These are phyloP conservation scores for Tenodera sinensis DNA, from an alignment of 2,888 invertebrate genomes.

Conservation along the genomic window DNA sequence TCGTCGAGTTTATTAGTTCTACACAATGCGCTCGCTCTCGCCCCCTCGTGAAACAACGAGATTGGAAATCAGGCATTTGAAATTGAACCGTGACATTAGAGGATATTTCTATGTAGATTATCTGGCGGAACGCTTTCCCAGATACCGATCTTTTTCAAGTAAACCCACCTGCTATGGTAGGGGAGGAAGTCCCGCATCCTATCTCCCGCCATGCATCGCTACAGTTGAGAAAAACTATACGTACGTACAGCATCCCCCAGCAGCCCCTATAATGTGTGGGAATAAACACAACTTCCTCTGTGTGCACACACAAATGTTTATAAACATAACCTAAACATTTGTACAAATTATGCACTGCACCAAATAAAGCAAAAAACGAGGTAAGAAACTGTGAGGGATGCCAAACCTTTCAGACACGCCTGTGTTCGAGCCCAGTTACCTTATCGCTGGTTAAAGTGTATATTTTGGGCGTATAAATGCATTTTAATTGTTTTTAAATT, in stretches of 20 bases:
- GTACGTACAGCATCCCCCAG: neutral
- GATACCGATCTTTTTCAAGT: neutral
- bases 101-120: neutral
- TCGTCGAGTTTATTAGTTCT: neutral
- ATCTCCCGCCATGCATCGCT: neutral
- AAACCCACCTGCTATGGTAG: neutral
- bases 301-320: too few species aligned
- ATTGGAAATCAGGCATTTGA: neutral
- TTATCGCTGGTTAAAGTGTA: too few species aligned
- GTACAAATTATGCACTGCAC: too few species aligned
- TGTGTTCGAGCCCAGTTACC: too few species aligned
- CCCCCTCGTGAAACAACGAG: neutral
- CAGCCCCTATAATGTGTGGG: neutral
- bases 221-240: neutral
- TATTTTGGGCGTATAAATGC: too few species aligned
- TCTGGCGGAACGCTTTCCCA: neutral
- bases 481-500: too few species aligned
- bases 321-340: too few species aligned
- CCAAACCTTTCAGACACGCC: too few species aligned
- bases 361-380: too few species aligned
- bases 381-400: too few species aligned
- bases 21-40: neutral
- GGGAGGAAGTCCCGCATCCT: neutral
- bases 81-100: neutral
- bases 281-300: neutral